A percentile compares a stretch with the other conserved stretches of the same genome.
These are phyloP conservation scores for Podiceps cristatus DNA, from an alignment of 2,113 vertebrate genomes.

Conservation along the genomic window DNA sequence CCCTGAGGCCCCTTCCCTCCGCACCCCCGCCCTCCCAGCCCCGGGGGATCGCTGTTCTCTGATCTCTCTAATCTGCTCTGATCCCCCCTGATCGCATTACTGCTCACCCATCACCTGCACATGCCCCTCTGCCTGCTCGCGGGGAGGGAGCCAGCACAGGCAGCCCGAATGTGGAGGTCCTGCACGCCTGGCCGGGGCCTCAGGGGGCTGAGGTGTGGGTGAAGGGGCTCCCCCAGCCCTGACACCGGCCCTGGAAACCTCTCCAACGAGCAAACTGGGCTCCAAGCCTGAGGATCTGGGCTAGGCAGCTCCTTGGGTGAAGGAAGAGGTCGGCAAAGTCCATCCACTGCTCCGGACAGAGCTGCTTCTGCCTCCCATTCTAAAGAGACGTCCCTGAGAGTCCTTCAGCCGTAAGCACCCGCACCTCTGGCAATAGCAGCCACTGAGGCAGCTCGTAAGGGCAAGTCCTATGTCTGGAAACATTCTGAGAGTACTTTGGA, in stretches of 20 bases:
- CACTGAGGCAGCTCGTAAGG: not conserved
- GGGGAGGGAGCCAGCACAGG: fast-evolving
- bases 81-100: constrained; percentile 12
- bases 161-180: not conserved
- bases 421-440: not conserved
- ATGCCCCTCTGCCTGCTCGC: not conserved
- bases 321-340: not conserved
- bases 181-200: not conserved
- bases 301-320: not conserved
- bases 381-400: not conserved
- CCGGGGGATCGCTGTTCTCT: not conserved
- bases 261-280: not conserved
- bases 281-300: not conserved
- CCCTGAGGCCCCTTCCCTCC: too few species aligned
- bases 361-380: not conserved
- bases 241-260: too few species aligned
- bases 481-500: not conserved
- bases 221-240: not conserved
- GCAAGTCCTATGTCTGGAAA: not conserved
- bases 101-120: not conserved
- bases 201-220: too few species aligned
- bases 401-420: not conserved
- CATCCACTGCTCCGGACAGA: constrained; percentile 40
- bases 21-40: fast-evolving
- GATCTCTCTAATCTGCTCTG: not conserved